Percentiles rank a stretch among this genome's conserved stretches.
These are phyloP conservation scores for Ophiothrix spiculata DNA, from an alignment of 35 echinoderm and acorn worm genomes.

Conservation along the genomic window DNA sequence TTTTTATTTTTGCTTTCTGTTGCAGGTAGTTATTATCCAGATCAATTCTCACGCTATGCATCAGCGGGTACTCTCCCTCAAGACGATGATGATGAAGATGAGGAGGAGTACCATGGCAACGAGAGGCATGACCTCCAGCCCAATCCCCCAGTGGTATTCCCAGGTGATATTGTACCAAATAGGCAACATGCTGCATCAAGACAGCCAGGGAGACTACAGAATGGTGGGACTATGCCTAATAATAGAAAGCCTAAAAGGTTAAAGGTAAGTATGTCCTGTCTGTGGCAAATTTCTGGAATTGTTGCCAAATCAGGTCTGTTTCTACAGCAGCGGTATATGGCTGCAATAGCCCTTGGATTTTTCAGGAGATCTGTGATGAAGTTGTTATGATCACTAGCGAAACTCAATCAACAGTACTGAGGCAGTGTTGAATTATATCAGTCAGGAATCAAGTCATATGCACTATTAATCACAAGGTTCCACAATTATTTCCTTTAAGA, in stretches of 20 bases:
- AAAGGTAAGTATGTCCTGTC: background rate
- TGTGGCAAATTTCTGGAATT: no score
- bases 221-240: background rate
- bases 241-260: background rate
- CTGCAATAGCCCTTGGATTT: no score
- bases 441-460: no score
- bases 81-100: background rate
- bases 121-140: constrained; percentile 6
- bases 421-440: no score
- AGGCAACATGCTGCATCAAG: background rate
- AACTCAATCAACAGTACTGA: no score
- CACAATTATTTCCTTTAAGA: no score
- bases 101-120: constrained; percentile 6
- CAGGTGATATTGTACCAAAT: background rate
- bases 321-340: no score
- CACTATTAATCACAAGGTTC: no score
- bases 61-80: constrained; percentile 34
- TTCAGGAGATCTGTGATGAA: no score
- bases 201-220: background rate
- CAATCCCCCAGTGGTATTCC: background rate
- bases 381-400: no score
- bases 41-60: constrained; percentile 54
- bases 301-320: no score
- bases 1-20: no score
- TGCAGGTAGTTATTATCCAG: constrained; percentile 80